These are phyloP conservation scores for Epiblema foenella DNA, from an alignment of 2,888 invertebrate genomes.

Conservation along the genomic window DNA sequence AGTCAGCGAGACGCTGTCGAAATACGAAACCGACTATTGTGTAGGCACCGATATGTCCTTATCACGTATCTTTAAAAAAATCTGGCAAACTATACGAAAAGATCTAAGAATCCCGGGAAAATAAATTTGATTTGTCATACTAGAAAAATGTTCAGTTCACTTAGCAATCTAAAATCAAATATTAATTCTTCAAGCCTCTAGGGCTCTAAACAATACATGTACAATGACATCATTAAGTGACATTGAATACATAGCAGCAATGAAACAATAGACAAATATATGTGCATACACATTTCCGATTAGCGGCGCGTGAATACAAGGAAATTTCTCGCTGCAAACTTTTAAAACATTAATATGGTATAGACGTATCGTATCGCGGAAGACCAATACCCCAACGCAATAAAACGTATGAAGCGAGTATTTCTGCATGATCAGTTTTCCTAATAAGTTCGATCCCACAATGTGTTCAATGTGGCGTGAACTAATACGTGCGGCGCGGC, in stretches of 20 bases:
- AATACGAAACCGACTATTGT: conserved; percentile 62
- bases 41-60: conserved; percentile 51
- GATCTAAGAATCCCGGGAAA: conserved; percentile 7
- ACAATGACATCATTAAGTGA: too few relatives aligned
- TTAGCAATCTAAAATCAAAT: conserved; percentile 2
- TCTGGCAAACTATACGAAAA: conserved; percentile 1
- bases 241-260: too few relatives aligned
- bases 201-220: too few relatives aligned
- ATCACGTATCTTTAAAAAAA: conserved; percentile 44
- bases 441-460: conserved; percentile 83
- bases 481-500: conserved; percentile 61
- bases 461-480: conserved; percentile 79
- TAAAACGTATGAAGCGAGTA: conserved; percentile 81
- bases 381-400: conserved; percentile 73
- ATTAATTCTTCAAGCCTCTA: too few relatives aligned
- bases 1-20: conserved; percentile 72
- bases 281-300: background rate
- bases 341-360: conserved; percentile 60
- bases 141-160: conserved; percentile 22
- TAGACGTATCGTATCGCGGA: conserved; percentile 66
- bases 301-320: conserved; percentile 39
- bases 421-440: conserved; percentile 82
- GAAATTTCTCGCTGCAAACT: conserved; percentile 9
- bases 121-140: conserved; percentile 15
- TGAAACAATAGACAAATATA: too few relatives aligned